phyloP scores from a whole-genome alignment of 2,888 invertebrate species.

The Spodoptera littoralis region DNA sequence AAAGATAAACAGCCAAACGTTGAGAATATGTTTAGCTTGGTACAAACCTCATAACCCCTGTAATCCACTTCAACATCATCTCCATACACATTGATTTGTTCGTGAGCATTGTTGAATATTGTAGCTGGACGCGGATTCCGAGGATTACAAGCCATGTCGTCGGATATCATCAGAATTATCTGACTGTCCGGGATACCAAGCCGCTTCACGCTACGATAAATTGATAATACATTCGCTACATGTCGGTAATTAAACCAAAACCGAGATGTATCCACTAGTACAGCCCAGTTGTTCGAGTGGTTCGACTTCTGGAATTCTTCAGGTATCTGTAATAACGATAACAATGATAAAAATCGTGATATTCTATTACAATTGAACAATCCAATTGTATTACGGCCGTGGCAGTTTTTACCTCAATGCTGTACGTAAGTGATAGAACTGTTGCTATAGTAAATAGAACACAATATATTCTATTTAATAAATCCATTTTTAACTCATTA shows the following conservation, averaged over 20 bases:
- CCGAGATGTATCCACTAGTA: slow-evolving; percentile 98
- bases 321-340: slow-evolving; percentile 76
- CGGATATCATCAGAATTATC: slow-evolving; percentile 99
- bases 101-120: slow-evolving; percentile 99
- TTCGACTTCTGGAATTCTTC: slow-evolving; percentile 89
- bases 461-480: slow-evolving; percentile 6
- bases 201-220: slow-evolving; percentile 99
- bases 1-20: too few relatives aligned
- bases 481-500: slow-evolving; percentile 33
- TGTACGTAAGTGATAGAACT: slow-evolving; percentile 22
- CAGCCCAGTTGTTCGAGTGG: slow-evolving; percentile 99
- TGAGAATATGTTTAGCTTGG: too few relatives aligned
- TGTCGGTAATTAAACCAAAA: slow-evolving; percentile 99
- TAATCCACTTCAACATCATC: slow-evolving; percentile 99
- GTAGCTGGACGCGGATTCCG: slow-evolving; percentile 99
- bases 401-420: slow-evolving; percentile 42
- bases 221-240: slow-evolving; percentile 99
- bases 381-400: not conserved
- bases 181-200: slow-evolving; percentile 99
- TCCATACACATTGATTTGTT: slow-evolving; percentile 99
- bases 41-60: slow-evolving; percentile 94
- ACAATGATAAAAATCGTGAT: slow-evolving; percentile 9
- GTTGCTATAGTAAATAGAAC: slow-evolving; percentile 26
- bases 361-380: not conserved
- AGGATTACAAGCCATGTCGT: slow-evolving; percentile 99